Base-by-base conservation (phyloP, 2,888 invertebrate species). In the Drosophila limbata region DNA sequence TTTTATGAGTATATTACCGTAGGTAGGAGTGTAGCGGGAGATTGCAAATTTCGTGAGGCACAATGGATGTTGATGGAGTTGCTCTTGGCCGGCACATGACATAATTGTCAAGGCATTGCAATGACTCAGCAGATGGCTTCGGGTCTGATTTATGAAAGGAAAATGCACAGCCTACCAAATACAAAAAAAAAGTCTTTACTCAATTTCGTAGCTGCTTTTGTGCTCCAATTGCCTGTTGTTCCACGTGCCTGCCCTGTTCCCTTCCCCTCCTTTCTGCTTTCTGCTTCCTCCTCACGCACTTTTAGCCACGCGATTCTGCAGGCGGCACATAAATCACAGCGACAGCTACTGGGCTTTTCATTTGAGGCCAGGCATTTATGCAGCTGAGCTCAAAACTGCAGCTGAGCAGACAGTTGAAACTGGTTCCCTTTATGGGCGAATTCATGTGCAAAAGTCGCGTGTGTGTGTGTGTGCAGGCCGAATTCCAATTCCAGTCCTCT, bases 291-390 rank as follows among this genome's bases (percentile, higher is more conserved):
- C 39, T 15, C n/a, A 74, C 64, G 77, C 66, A 68, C 61, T 56
- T 48, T 57, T 39, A 45, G 48, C 65, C 64, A 48, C 53, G 52
- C 67, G 56, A 62, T 42, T 57, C 42, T 60, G 64, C 69, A 68
- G 56, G 59, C 68, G 39, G 19, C 55, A 56, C 80, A 89, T 85
- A 85, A 89, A 87, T 89, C 88, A 88, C 77, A 71, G 64, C 62
- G 56, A 59, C 79, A 75, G 88, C 88, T 88, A 82, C 88, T 77
- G 88, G 85, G 79, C 87, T 84, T 88, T 79, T 69, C 59, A 47
- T 51, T 56, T 60, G 48, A 47, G 31, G 21, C 44, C 50, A 50
- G 59, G 37, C 65, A 40, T 59, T 63, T 56, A 55, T 67, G 70
- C 42, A 39, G 61, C 57, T 64, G 66, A 44, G 21, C 37, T 17